phyloP scores from a whole-genome alignment of 2,113 vertebrate species.

The Oostethus manadensis region DNA sequence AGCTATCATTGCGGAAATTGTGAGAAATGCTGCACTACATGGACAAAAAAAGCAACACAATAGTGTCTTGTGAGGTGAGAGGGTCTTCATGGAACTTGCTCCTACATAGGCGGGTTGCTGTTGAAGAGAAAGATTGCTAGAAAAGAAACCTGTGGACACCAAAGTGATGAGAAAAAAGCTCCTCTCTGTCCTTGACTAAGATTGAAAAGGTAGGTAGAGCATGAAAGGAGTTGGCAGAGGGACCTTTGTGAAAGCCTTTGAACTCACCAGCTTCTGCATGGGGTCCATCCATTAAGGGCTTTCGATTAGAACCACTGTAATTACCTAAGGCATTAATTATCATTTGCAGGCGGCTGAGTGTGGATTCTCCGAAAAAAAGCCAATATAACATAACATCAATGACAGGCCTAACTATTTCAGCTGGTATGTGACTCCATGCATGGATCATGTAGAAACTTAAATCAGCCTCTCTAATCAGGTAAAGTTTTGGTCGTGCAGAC shows the following conservation, averaged over 20 bases:
- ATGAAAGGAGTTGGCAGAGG: slow-evolving; percentile 48
- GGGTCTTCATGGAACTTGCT: background rate
- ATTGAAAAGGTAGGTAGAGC: slow-evolving; percentile 56
- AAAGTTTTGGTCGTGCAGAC: background rate
- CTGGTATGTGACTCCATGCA: background rate
- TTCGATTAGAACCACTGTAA: slow-evolving; percentile 42
- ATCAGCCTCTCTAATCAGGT: background rate
- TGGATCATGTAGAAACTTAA: background rate
- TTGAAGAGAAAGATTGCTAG: background rate
- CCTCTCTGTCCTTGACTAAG: slow-evolving; percentile 51
- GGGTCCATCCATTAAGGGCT: slow-evolving; percentile 51
- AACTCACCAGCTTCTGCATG: slow-evolving; percentile 34
- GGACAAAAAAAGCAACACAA: no score
- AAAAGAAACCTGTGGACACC: slow-evolving; percentile 35
- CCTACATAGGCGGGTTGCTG: no score
- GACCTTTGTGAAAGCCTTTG: slow-evolving; percentile 57
- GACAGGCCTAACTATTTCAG: background rate
- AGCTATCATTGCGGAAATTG: no score
- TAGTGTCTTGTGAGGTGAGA: background rate
- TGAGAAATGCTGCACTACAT: no score
- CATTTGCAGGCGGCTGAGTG: slow-evolving; percentile 25
- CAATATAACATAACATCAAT: slow-evolving; percentile 1
- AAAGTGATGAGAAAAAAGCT: slow-evolving; percentile 52
- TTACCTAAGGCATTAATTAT: slow-evolving; percentile 37
- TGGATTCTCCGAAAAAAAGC: background rate